A percentile compares a stretch with the other conserved stretches of the same genome.
Conservation (phyloP, 2,113 vertebrate genomes). For the Siphamia tubifer region DNA sequence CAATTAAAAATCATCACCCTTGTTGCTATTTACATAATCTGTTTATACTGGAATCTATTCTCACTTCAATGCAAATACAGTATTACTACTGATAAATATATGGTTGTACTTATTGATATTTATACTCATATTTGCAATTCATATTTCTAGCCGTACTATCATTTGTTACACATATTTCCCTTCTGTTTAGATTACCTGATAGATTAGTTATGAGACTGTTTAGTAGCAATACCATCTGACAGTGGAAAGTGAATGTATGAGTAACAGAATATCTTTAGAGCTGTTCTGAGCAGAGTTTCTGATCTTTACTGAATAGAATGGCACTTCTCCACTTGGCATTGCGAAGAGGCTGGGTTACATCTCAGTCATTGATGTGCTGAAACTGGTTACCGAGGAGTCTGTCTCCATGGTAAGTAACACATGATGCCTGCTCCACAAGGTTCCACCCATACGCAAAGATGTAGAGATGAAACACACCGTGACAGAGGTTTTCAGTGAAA, state of each 20-base stretch:
- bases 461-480: neutral
- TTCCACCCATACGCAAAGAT: neutral
- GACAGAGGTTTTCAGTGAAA: conserved; percentile 5
- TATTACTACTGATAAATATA: too few species aligned
- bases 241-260: neutral
- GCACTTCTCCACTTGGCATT: conserved; percentile 94
- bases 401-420: conserved; percentile 81
- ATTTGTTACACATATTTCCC: too few species aligned
- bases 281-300: neutral
- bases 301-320: conserved; percentile 78
- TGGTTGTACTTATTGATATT: too few species aligned
- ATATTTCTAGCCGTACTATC: too few species aligned
- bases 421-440: conserved; percentile 12
- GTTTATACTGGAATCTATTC: too few species aligned
- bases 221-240: too few species aligned
- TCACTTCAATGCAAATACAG: too few species aligned
- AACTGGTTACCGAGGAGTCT: conserved; percentile 91
- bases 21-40: too few species aligned
- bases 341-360: conserved; percentile 96
- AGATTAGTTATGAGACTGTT: too few species aligned
- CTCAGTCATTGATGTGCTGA: conserved; percentile 96
- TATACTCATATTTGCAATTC: too few species aligned
- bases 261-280: neutral
- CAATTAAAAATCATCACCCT: too few species aligned
- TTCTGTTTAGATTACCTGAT: too few species aligned